Evolutionary conservation across 2,113 vertebrate species (phyloP).

Genomic region (Mus pahari): DNA sequence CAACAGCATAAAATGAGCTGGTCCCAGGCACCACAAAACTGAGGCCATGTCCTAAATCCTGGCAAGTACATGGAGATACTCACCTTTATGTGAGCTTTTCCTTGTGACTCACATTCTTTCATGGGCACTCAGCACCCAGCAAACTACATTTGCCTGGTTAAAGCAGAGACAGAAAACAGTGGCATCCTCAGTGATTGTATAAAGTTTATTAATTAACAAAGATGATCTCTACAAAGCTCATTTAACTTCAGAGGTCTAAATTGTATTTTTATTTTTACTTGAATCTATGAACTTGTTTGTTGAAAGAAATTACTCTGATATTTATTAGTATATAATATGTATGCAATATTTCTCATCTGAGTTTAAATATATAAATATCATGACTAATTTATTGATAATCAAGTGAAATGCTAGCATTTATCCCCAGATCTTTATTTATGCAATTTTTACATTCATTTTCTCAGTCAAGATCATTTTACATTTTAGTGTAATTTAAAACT

Average conservation of each 20-base stretch:
- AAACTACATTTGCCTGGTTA: neutral
- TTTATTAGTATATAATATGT: neutral
- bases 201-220: neutral
- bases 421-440: constrained; percentile 83
- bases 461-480: neutral
- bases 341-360: neutral
- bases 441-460: constrained; percentile 66
- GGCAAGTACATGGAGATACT: neutral
- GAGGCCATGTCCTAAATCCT: neutral
- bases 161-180: neutral
- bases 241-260: neutral
- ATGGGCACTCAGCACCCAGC: neutral
- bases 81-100: neutral
- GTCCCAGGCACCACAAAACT: neutral
- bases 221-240: neutral
- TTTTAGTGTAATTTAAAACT: constrained; percentile 53
- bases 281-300: neutral
- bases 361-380: neutral
- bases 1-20: neutral
- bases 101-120: neutral
- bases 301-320: constrained; percentile 18
- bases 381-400: constrained; percentile 38
- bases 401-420: constrained; percentile 83
- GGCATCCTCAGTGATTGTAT: neutral
- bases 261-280: neutral